Percentiles rank a stretch among this genome's conserved stretches.
Conservation (phyloP, 1,140 invertebrate species). For the Sinella curviseta region DNA sequence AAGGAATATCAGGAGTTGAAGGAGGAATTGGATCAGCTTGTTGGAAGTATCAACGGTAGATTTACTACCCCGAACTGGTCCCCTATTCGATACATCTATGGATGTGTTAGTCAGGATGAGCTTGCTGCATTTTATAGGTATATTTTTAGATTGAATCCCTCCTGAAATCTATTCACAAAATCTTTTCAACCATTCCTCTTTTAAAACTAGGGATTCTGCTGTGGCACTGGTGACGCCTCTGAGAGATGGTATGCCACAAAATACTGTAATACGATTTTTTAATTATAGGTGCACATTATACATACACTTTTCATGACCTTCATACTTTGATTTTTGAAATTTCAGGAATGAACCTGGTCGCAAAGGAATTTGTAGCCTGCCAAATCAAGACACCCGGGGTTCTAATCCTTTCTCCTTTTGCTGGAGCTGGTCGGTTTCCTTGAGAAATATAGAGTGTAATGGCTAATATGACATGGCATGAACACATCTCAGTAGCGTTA, state of each 20-base stretch:
- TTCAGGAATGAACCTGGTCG: conserved; percentile 76
- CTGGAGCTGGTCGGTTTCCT: conserved; percentile 67
- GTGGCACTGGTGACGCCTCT: conserved; percentile 83
- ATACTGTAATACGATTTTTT: neutral
- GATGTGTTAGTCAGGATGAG: conserved; percentile 80
- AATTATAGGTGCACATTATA: too few species aligned
- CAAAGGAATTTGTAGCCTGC: conserved; percentile 90
- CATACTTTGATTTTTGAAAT: neutral
- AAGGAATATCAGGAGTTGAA: conserved; percentile 88
- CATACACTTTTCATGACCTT: too few species aligned
- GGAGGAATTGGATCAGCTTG: conserved; percentile 85
- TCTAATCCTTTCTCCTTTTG: conserved; percentile 84
- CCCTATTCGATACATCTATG: conserved; percentile 86
- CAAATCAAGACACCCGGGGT: conserved; percentile 85
- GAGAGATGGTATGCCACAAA: conserved; percentile 68
- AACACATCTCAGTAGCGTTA: neutral
- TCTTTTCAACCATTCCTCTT: too few species aligned
- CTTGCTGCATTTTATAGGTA: conserved; percentile 73
- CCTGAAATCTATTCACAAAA: neutral
- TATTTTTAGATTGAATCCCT: too few species aligned
- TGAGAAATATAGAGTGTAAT: neutral
- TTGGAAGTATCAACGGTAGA: conserved; percentile 81
- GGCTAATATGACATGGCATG: neutral
- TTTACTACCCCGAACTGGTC: conserved; percentile 86
- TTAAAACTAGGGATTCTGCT: conserved; percentile 75